These are phyloP conservation scores for Centropyge bicolor DNA, from an alignment of 2,797 vertebrate species.

Conservation along the genomic window DNA sequence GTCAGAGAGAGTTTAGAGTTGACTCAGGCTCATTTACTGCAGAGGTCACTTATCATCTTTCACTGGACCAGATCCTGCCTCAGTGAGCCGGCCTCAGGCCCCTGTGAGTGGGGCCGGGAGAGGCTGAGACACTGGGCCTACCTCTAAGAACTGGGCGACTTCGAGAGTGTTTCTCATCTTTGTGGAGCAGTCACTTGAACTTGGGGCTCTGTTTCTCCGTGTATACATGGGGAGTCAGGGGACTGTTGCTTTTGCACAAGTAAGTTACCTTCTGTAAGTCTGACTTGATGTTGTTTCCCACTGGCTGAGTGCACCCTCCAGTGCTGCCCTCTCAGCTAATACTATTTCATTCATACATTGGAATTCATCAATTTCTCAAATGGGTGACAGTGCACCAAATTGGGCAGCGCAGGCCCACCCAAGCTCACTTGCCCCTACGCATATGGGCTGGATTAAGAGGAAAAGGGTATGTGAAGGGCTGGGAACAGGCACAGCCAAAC, in stretches of 20 bases:
- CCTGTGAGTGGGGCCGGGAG: background rate
- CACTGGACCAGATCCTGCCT: background rate
- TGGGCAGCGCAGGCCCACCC: background rate
- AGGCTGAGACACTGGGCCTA: background rate
- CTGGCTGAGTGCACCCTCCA: background rate
- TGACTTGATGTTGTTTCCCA: background rate
- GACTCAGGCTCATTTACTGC: background rate
- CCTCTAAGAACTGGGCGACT: background rate
- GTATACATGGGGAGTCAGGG: background rate
- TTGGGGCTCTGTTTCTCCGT: too few relatives aligned
- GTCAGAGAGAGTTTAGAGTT: background rate
- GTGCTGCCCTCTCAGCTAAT: background rate
- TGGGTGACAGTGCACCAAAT: background rate
- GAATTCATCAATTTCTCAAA: background rate
- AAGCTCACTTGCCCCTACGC: background rate
- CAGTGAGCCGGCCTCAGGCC: background rate
- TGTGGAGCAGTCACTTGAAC: too few relatives aligned
- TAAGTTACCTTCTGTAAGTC: background rate
- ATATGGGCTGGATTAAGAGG: background rate
- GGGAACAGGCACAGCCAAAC: background rate
- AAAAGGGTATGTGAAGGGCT: background rate
- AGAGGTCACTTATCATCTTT: too few relatives aligned
- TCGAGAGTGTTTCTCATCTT: background rate
- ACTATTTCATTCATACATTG: background rate
- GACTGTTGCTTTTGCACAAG: background rate